Percentiles rank a stretch among this genome's conserved stretches.
Conservation (phyloP, 2,113 vertebrate species). For the Malaclemys terrapin region DNA sequence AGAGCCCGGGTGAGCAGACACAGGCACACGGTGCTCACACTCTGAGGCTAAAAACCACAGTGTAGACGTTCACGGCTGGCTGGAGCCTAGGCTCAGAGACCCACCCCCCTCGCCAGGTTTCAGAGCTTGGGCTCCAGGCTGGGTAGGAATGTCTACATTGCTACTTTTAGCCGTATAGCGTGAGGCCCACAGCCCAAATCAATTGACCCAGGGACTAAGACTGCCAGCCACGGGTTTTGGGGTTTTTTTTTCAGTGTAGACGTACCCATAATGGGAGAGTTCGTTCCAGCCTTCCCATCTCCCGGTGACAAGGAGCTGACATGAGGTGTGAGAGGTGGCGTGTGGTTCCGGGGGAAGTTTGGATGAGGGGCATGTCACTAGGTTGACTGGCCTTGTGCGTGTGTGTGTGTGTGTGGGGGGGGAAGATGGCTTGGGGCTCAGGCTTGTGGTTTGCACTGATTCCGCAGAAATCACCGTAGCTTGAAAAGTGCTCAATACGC, state of each 20-base stretch:
- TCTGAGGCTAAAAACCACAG: neutral
- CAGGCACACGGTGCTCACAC: neutral
- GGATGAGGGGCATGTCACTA: neutral
- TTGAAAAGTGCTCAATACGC: conserved; percentile 81
- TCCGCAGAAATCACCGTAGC: conserved; percentile 80
- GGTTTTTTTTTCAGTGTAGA: neutral
- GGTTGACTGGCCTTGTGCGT: rapidly evolving
- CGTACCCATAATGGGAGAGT: neutral
- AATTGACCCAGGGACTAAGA: neutral
- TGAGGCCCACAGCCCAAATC: neutral
- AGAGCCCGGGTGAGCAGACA: neutral
- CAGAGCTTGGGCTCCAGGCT: neutral
- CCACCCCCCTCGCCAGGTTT: neutral
- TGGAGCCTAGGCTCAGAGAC: neutral
- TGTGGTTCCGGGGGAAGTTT: neutral
- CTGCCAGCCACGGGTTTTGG: neutral
- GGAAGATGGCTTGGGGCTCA: neutral
- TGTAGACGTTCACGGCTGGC: neutral
- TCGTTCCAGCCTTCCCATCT: neutral
- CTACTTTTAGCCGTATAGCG: neutral
- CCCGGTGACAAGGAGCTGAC: rapidly evolving
- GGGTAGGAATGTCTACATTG: neutral
- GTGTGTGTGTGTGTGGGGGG: neutral
- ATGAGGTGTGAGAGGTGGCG: neutral
- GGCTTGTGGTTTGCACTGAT: conserved; percentile 73